Base-by-base conservation (phyloP, 2,113 vertebrate species). In the Psophia crepitans region DNA sequence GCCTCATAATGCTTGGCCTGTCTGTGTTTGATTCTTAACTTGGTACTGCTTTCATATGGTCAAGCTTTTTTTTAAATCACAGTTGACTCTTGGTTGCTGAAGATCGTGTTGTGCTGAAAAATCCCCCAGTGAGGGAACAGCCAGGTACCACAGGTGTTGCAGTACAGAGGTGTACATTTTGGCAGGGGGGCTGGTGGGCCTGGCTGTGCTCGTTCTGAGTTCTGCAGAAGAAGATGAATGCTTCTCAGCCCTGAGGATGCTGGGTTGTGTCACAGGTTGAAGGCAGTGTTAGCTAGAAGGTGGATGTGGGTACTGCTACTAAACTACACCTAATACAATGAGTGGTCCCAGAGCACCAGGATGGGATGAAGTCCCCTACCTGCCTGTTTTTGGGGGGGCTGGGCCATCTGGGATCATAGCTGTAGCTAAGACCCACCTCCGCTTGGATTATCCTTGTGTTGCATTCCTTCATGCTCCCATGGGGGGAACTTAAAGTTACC, bases 1-100 rank as follows among this genome's bases (percentile, higher is more conserved):
- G 30, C 9, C 17, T n/a, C 6, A 19, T 61, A 82, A 61, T 0
- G 0, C 8, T 35, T 86, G 30, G 4, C n/a, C n/a, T n/a, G n/a
- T n/a, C n/a, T 86, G 28, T 37, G 53, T 64, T 76, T 65, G 21
- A 30, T 51, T 78, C 26, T 77, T 56, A 27, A 35, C 68, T 84
- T 77, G 58, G 4, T 39, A 68, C 24, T 21, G 8, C 14, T 87
- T 89, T 84, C 35, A 56, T 30, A 14, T 3, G 1, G 6, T 46
- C 30, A 48, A 83, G 15, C 4, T 8, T 17, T 51, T 61, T 44
- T 58, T 54, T 28, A 73, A 9, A 12, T 80, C 58, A 26, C 44
- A 18, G 23, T 68, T 2, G 1, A 22, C 8, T 61, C 33, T 92
- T 64, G 5, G 5, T 57, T 91, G 18, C n/a, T 1, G 3, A 77